Percentiles rank a stretch among this genome's conserved stretches.
phyloP scores from a whole-genome alignment of 2,888 invertebrate genomes.

The Aporophyla nigra region DNA sequence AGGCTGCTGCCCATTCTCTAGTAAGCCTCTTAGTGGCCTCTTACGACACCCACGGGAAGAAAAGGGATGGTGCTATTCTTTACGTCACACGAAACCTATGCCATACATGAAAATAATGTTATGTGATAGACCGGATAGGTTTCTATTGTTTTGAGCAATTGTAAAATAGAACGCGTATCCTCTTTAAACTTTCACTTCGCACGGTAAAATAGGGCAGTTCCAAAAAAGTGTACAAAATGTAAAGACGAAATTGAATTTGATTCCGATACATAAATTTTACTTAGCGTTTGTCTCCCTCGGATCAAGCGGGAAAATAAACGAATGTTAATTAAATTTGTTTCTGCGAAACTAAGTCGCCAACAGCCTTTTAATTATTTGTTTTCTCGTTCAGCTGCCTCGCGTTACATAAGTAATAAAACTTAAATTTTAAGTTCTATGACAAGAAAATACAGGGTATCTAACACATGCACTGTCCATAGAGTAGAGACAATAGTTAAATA shows the following conservation, averaged over 20 bases:
- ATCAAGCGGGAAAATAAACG: constrained; percentile 88
- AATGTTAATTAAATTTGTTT: constrained; percentile 89
- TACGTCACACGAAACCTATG: not conserved
- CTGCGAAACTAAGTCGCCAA: constrained; percentile 83
- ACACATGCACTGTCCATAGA: too few relatives aligned
- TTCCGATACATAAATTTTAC: constrained; percentile 91
- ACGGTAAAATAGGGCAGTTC: constrained; percentile 80
- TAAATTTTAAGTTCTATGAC: constrained; percentile 5
- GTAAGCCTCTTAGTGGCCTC: too few relatives aligned
- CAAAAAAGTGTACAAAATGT: constrained; percentile 89
- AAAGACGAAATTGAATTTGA: constrained; percentile 90
- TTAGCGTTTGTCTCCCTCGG: constrained; percentile 89
- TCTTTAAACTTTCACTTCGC: constrained; percentile 72
- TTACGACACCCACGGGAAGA: too few relatives aligned
- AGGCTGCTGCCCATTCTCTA: too few relatives aligned
- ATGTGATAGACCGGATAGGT: not conserved
- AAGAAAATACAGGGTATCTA: not conserved
- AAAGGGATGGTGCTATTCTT: too few relatives aligned
- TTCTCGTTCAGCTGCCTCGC: constrained; percentile 65
- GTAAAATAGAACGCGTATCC: constrained; percentile 72
- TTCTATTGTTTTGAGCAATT: not conserved
- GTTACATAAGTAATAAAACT: constrained; percentile 7
- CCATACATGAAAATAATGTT: not conserved
- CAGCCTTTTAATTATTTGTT: constrained; percentile 84
- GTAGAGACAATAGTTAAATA: too few relatives aligned